These are phyloP conservation scores for Latrodectus geometricus DNA, from an alignment of 1,140 invertebrate species.

Conservation along the genomic window DNA sequence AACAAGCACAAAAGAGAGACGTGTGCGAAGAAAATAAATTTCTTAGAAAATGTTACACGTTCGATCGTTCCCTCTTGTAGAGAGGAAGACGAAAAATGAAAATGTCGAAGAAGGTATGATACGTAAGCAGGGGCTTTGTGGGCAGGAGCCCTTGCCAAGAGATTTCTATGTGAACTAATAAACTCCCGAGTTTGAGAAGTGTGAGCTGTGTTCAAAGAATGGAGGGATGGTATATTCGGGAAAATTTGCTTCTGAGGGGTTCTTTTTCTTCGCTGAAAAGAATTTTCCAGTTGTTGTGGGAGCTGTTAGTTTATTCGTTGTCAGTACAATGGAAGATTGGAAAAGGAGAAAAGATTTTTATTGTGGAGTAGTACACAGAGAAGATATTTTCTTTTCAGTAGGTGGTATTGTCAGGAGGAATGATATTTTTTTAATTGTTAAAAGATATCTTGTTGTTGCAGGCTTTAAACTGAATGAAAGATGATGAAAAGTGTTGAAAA, in stretches of 20 bases:
- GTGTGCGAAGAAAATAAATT: conserved; percentile 12
- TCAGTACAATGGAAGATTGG: no score
- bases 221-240: not conserved
- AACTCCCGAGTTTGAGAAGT: not conserved
- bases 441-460: no score
- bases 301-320: no score
- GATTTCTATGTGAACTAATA: conserved; percentile 30
- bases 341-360: no score
- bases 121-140: not conserved
- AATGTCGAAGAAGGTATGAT: not conserved
- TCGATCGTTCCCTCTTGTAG: not conserved
- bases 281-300: no score
- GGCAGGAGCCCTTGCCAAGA: not conserved
- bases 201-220: conserved; percentile 17
- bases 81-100: conserved; percentile 9
- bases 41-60: conserved; percentile 1
- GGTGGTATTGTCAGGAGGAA: no score
- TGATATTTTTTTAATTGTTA: no score
- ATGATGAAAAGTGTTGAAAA: no score
- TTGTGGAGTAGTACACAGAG: no score
- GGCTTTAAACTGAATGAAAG: no score
- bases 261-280: no score
- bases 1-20: conserved; percentile 2
- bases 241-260: not conserved
- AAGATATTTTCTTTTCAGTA: no score